These are phyloP conservation scores for Ectropis grisescens DNA, from an alignment of 1,140 invertebrate genomes.

Conservation along the genomic window DNA sequence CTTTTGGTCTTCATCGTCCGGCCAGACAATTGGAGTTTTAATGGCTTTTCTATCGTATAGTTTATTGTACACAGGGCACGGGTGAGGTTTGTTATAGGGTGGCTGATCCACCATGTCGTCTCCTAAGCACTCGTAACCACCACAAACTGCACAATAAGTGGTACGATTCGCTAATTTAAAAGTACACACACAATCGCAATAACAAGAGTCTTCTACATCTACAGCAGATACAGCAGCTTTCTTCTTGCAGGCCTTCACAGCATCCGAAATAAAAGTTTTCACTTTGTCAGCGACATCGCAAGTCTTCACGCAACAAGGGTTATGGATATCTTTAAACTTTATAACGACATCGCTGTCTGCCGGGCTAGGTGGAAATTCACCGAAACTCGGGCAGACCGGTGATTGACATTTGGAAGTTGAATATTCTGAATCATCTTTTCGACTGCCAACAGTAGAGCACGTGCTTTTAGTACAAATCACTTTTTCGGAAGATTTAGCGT, in stretches of 20 bases:
- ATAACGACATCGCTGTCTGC: conserved; percentile 47
- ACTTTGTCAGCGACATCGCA: conserved; percentile 47
- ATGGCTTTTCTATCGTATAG: conserved; percentile 50
- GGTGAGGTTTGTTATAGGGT: conserved; percentile 40
- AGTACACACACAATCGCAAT: conserved; percentile 48
- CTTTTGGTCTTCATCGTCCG: no score
- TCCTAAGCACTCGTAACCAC: conserved; percentile 52
- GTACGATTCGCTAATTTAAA: conserved; percentile 50
- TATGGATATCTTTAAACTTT: conserved; percentile 38
- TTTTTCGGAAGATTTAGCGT: conserved; percentile 25
- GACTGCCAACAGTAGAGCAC: conserved; percentile 23
- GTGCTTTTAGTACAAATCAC: conserved; percentile 36
- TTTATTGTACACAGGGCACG: conserved; percentile 59
- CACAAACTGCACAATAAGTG: conserved; percentile 53
- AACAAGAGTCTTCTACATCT: conserved; percentile 33
- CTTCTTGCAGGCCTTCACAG: conserved; percentile 20
- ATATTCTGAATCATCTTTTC: conserved; percentile 9
- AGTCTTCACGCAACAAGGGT: conserved; percentile 43
- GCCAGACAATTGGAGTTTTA: conserved; percentile 36
- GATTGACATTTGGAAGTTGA: conserved; percentile 16
- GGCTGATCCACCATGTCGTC: conserved; percentile 41
- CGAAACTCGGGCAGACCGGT: conserved; percentile 21
- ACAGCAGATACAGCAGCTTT: no score
- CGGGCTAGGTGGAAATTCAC: conserved; percentile 28
- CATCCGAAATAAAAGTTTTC: conserved; percentile 48